Evolutionary conservation across 2,888 invertebrate species (phyloP), one percentile per base, ranked within the genome.

Genomic region (Caenorhabditis sinica): DNA sequence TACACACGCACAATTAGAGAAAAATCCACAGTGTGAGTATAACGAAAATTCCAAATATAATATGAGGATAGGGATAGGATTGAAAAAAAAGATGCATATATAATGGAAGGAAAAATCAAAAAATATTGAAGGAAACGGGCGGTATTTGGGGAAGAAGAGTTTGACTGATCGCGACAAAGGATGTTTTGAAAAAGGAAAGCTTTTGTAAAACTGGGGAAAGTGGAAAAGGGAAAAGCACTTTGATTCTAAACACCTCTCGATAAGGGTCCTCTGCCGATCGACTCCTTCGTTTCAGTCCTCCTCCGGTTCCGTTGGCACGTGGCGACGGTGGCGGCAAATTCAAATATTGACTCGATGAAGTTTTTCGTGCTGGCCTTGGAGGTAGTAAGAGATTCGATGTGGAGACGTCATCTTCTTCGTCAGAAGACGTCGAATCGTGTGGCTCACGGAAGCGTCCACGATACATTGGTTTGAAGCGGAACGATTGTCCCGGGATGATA

Each of bases 381-480:
- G 76, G 71, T 61, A 36, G 28, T 51, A 66, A 40, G 28, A 69
- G 65, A 51, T 36, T 45, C 13, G 25, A 49, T n/a, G 63, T 45
- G 33, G 25, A 23, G 25, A 40, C 20, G 2, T 17, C 56, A 0
- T 86, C 73, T 25, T 82, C 73, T 4, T 66, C 77, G 9, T 79
- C 80, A 53, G 61, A 79, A 60, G 77, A 79, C 77, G 77, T 71
- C 20, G 72, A 53, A 25, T 83, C 88, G 53, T 80, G 72, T 2
- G 72, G 61, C 63, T 65, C 75, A n/a, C 85, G 87, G 61, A 89
- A 82, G n/a, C 83, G 79, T n/a, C 92, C 92, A 63, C 91, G 88
- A 72, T 92, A 92, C 79, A 89, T 88, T 56, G 90, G 88, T 74
- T 92, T 91, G 75, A 91, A 87, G 13, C 92, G 90, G 71, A 92